Base-by-base conservation (phyloP, 2,888 invertebrate genomes). In the Andrena chrysosceles region DNA sequence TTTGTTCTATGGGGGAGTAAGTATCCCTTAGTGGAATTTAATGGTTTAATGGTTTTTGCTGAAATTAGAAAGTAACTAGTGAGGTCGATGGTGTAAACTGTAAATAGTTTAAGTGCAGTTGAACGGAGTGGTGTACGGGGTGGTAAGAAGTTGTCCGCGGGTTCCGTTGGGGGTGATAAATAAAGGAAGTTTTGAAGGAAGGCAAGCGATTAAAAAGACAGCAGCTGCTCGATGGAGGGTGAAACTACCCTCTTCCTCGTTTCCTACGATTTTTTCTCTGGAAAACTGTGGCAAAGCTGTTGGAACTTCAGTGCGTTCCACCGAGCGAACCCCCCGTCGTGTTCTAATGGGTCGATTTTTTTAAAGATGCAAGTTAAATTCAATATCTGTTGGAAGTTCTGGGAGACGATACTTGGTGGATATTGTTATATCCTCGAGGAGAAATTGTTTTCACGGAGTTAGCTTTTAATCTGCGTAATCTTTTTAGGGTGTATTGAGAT, bases 291-390 rank as follows among this genome's bases (percentile, higher is more conserved):
- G 31, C 16, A 35, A 69, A 69, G 35, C 26, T 59, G 35, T 56
- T n/a, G 10, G 33, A 63, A 35, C 33, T 63, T 35, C 35, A 23
- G 13, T 35, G n/a, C 35, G 35, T 23, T 63, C 7, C 20, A 3
- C 23, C 62, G 10, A 10, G 63, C 31, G 6, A 13, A 23, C 20
- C 20, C 35, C 16, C 13, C 33, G 26, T 35, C 26, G 4, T 42
- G 70, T 35, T 69, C 26, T 48, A 60, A 70, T 59, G 59, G 35
- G 13, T n/a, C 26, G 29, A 35, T 70, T 59, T 35, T 35, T 59
- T 31, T 59, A 33, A 52, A 29, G 16, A 59, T 42, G 42, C 59
- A 31, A 59, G 70, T 59, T 59, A 29, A 48, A 70, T 70, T 70
- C 59, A 59, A 70, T 70, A 59, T 59, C 59, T 29, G 13, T n/a